These are phyloP conservation scores for Sinodicranocentrus sp. DNA, from an alignment of 2,888 invertebrate genomes.

Conservation along the genomic window DNA sequence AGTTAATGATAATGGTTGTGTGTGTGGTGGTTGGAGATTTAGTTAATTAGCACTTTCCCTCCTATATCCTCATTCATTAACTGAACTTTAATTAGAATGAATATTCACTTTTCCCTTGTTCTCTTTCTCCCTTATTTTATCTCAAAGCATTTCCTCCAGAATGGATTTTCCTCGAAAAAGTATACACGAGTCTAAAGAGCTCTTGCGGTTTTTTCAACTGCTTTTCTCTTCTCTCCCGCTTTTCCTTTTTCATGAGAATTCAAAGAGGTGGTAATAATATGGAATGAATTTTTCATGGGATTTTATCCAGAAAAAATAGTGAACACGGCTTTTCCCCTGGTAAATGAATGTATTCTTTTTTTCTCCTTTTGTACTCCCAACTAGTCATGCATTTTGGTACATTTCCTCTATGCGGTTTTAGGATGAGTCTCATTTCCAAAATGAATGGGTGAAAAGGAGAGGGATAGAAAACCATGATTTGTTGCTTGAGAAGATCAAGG, in stretches of 20 bases:
- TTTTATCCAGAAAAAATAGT: no score
- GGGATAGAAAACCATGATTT: conserved; percentile 46
- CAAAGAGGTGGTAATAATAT: conserved; percentile 11
- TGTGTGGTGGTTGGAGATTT: conserved; percentile 33
- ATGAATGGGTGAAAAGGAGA: conserved; percentile 35
- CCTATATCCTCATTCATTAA: conserved; percentile 53
- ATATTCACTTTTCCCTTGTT: conserved; percentile 49
- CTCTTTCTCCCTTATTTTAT: no score
- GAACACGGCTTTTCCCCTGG: neutral
- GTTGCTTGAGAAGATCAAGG: no score
- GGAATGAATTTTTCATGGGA: conserved; percentile 52
- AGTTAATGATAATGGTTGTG: neutral
- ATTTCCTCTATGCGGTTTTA: conserved; percentile 20
- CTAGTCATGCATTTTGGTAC: neutral
- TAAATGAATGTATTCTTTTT: neutral
- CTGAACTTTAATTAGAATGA: conserved; percentile 58
- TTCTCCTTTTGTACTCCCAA: conserved; percentile 10
- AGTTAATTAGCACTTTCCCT: conserved; percentile 54
- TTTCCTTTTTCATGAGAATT: neutral
- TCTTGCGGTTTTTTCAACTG: conserved; percentile 39
- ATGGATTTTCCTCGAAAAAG: neutral
- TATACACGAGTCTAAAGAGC: neutral
- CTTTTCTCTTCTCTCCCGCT: neutral
- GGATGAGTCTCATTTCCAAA: conserved; percentile 21
- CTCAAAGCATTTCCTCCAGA: no score